These are phyloP conservation scores for Australoheros facetus DNA, from an alignment of 2,797 vertebrate genomes.

Conservation along the genomic window DNA sequence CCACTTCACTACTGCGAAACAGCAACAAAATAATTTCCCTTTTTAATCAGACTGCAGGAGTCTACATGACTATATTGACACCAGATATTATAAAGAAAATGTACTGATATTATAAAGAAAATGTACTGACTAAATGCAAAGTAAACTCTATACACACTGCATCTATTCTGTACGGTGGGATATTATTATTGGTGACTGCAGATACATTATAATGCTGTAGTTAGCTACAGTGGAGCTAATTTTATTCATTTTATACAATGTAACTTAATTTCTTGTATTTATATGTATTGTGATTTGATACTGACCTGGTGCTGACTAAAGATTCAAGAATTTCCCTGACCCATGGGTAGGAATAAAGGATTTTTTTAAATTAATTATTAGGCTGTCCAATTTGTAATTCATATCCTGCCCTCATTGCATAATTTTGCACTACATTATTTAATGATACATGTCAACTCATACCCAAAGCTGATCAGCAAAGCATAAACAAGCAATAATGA, in stretches of 20 bases:
- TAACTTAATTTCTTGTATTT: neutral
- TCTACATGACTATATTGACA: neutral
- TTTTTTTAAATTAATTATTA: neutral
- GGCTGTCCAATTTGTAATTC: neutral
- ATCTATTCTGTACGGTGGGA: too few relatives aligned
- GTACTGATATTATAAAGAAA: neutral
- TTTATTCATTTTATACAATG: neutral
- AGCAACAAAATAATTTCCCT: neutral
- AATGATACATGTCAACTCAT: neutral
- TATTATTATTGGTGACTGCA: too few relatives aligned
- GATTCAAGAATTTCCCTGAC: neutral
- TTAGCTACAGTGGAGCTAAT: neutral
- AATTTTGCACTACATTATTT: constrained; percentile 7
- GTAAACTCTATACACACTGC: too few relatives aligned
- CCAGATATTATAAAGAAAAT: neutral
- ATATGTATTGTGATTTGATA: neutral
- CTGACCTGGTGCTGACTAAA: neutral
- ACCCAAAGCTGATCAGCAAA: neutral
- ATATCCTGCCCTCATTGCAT: neutral
- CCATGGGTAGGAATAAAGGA: neutral
- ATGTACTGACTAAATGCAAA: neutral
- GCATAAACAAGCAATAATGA: neutral
- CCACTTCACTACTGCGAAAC: neutral
- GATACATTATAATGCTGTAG: neutral
- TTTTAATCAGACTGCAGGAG: neutral